Conservation (phyloP, 2,113 vertebrate genomes). For the Crotalus horridus region DNA sequence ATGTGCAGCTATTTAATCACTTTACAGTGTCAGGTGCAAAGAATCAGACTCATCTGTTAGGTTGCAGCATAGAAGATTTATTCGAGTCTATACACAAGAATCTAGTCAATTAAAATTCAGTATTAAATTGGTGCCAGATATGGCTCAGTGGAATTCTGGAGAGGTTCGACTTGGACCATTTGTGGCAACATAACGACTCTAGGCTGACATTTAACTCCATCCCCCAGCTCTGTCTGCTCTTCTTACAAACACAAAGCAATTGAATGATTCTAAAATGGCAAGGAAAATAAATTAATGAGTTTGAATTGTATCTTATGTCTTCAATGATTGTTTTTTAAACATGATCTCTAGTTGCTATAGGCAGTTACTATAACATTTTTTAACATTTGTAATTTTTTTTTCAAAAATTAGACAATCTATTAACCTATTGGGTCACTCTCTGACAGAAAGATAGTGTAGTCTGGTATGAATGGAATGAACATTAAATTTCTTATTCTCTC, state of each 20-base stretch:
- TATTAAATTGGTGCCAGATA: background rate
- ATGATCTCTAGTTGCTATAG: background rate
- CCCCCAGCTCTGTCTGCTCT: background rate
- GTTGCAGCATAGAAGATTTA: background rate
- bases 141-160: background rate
- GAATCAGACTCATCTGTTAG: background rate
- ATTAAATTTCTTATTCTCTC: background rate
- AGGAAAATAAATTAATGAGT: background rate
- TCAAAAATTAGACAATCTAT: background rate
- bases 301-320: background rate
- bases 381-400: background rate
- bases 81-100: background rate
- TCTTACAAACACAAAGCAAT: constrained; percentile 12
- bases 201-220: background rate
- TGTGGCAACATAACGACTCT: background rate
- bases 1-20: constrained; percentile 42
- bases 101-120: background rate
- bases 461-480: background rate
- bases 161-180: background rate
- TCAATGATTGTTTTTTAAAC: background rate
- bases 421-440: background rate
- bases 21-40: background rate
- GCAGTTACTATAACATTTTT: background rate
- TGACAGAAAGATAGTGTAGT: background rate
- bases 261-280: constrained; percentile 16